These are phyloP conservation scores for Stenolophus ochropezus DNA, from an alignment of 2,888 invertebrate species.

Conservation along the genomic window DNA sequence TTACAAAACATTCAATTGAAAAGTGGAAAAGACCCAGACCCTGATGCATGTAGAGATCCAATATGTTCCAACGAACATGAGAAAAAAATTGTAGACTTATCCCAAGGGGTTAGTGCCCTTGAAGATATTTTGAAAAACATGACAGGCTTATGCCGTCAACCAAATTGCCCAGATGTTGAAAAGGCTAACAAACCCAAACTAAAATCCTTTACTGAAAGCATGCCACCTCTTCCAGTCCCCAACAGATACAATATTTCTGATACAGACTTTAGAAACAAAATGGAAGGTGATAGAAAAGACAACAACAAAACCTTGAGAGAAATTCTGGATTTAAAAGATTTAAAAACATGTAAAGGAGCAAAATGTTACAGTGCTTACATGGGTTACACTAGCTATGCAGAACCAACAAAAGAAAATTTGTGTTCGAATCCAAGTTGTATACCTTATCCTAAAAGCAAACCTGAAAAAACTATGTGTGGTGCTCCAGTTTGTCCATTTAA, in stretches of 20 bases:
- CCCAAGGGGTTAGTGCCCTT: constrained; percentile 12
- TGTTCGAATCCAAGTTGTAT: too few relatives aligned
- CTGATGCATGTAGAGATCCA: constrained; percentile 16
- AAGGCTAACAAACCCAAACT: background rate
- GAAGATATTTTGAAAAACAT: constrained; percentile 44
- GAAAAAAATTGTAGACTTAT: constrained; percentile 15
- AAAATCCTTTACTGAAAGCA: too few relatives aligned
- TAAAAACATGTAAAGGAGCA: constrained; percentile 14
- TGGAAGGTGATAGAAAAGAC: background rate
- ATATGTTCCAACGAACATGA: constrained; percentile 8
- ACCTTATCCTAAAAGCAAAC: too few relatives aligned
- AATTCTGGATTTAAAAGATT: background rate
- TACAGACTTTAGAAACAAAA: too few relatives aligned
- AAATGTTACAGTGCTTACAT: constrained; percentile 1
- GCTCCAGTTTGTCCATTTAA: background rate
- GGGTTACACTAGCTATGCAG: background rate
- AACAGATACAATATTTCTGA: too few relatives aligned
- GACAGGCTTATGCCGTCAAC: constrained; percentile 42
- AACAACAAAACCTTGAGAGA: background rate
- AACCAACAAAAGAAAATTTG: too few relatives aligned
- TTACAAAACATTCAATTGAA: background rate
- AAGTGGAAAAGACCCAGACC: background rate
- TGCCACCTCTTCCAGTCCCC: background rate
- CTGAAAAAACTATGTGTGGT: background rate
- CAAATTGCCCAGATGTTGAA: constrained; percentile 24